Evolutionary conservation across 2,797 vertebrate genomes (phyloP), one percentile per base, ranked within the genome.

Genomic region (Phaenicophaeus curvirostris): DNA sequence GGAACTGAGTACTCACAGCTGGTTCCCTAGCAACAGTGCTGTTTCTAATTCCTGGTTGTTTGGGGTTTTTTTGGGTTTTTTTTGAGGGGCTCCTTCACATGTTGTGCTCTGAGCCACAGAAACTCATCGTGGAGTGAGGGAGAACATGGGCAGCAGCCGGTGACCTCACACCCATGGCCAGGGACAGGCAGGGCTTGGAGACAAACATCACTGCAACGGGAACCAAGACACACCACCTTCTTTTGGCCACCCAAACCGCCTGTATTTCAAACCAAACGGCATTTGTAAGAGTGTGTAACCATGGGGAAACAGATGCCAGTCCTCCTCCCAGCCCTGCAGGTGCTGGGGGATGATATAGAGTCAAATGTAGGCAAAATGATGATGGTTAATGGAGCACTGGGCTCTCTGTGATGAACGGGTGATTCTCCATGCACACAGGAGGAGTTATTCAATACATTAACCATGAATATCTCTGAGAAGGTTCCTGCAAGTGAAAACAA

Each of bases 21-120:
- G 1, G 95, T 96, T 97, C 69, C 97, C 91, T 96, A 96, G 96
- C 96, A 97, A 97, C 96, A 31, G 63, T 24, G 39, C 74, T 84
- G 57, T 63, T 93, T 81, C 91, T 66, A 66, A 50, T 78, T 92
- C 77, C 54, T 27, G n/a, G 33, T 51, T 39, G 39, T 39, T n/a
- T n/a, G n/a, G n/a, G n/a, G 4, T 19, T 57, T 33, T 41, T 61
- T 82, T 59, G n/a, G n/a, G n/a, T 85, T 65, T 6, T 9, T 54
- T 80, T 30, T 15, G 14, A 67, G 72, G 78, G 35, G 57, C 65
- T 58, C 81, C 80, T 90, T 77, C 68, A 39, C 7, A 6, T 39
- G 11, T 31, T 57, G 24, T 75, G 51, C 67, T 66, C 66, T 54
- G 54, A 68, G 55, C 46, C 55, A 25, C 42, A 55, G 31, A 44